phyloP scores from a whole-genome alignment of 2,888 invertebrate genomes.

The Autographa pulchrina region DNA sequence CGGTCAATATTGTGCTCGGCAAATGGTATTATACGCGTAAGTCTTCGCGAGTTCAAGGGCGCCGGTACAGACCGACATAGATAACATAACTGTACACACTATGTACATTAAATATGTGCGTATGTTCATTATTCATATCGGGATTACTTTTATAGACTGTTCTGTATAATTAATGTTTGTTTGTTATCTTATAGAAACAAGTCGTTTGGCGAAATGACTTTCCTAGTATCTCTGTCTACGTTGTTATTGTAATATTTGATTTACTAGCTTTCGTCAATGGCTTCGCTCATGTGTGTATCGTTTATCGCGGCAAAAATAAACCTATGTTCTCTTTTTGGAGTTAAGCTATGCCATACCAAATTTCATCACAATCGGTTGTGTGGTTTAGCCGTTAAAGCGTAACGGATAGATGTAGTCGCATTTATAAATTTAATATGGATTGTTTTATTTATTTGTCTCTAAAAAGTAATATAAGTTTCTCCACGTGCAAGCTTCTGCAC shows the following conservation, averaged over 20 bases:
- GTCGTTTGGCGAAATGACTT: neutral
- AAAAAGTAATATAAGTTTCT: too few species aligned
- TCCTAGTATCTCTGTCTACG: neutral
- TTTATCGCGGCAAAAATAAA: too few species aligned
- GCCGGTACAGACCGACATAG: constrained; percentile 41
- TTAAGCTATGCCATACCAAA: too few species aligned
- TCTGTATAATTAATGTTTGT: neutral
- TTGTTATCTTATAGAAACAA: neutral
- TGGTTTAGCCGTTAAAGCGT: too few species aligned
- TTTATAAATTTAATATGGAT: too few species aligned
- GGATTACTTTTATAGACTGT: neutral
- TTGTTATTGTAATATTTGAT: too few species aligned
- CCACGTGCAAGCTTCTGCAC: neutral
- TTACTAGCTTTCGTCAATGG: too few species aligned
- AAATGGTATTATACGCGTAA: constrained; percentile 59
- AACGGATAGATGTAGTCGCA: too few species aligned
- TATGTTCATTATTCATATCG: neutral
- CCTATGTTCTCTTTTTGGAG: too few species aligned
- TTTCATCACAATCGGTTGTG: too few species aligned
- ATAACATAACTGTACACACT: constrained; percentile 45
- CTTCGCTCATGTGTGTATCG: too few species aligned
- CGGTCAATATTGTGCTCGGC: constrained; percentile 42
- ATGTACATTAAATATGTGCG: constrained; percentile 25
- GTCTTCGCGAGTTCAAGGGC: constrained; percentile 67
- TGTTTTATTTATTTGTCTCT: too few species aligned